These are phyloP conservation scores for Drosophila leonis DNA, from an alignment of 2,888 invertebrate species.

Conservation along the genomic window DNA sequence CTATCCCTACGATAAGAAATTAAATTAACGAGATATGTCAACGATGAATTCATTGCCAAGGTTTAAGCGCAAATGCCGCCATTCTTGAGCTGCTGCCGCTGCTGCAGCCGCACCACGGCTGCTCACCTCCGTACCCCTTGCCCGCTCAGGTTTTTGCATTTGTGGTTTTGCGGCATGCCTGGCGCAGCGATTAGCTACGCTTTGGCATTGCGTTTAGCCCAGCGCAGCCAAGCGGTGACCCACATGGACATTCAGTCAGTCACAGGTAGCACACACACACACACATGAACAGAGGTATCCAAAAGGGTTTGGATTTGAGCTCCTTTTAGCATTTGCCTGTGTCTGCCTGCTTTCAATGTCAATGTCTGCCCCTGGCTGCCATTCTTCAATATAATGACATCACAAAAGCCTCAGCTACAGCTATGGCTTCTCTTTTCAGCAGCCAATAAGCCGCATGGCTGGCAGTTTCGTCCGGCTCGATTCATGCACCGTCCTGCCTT, in stretches of 20 bases:
- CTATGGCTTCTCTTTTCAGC: conserved; percentile 47
- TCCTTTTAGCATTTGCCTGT: conserved; percentile 24
- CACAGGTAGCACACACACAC: conserved; percentile 36
- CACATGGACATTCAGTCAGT: conserved; percentile 78
- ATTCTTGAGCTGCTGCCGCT: conserved; percentile 75
- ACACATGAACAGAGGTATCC: conserved; percentile 11
- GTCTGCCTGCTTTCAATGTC: conserved; percentile 74
- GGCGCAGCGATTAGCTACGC: conserved; percentile 80
- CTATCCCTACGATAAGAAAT: conserved; percentile 85
- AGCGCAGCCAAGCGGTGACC: conserved; percentile 42
- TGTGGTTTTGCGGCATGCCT: conserved; percentile 53
- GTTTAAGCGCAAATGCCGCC: conserved; percentile 85
- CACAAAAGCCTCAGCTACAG: conserved; percentile 82
- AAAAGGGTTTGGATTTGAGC: conserved; percentile 26
- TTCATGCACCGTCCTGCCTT: conserved; percentile 1
- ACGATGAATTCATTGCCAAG: conserved; percentile 85
- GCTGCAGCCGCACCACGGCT: conserved; percentile 30
- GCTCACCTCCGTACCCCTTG: neutral
- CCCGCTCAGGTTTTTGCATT: conserved; percentile 59
- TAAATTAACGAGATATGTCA: conserved; percentile 86
- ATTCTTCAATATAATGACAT: conserved; percentile 85
- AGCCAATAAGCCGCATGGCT: conserved; percentile 59
- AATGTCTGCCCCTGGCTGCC: conserved; percentile 73
- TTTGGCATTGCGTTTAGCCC: conserved; percentile 71
- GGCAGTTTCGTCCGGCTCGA: conserved; percentile 20